A percentile compares a stretch with the other conserved stretches of the same genome.
Evolutionary conservation across 2,888 invertebrate genomes (phyloP).

Genomic region (Orthosia gracilis): DNA sequence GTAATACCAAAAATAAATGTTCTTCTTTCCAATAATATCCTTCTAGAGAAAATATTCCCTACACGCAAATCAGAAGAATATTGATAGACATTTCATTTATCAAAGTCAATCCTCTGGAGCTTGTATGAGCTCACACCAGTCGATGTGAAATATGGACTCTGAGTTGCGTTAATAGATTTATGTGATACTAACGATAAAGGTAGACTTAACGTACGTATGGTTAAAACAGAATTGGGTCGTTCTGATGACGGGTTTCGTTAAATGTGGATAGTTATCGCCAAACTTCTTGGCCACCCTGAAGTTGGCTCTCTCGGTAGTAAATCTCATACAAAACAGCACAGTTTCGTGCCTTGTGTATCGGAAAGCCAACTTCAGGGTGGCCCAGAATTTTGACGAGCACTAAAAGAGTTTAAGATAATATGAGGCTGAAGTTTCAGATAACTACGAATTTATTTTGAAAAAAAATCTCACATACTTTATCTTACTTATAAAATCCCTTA

Average conservation of each 20-base stretch:
- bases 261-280: no score
- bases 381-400: no score
- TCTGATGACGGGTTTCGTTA: not conserved
- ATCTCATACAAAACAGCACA: no score
- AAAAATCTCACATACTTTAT: no score
- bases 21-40: constrained; percentile 18
- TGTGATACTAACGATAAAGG: constrained; percentile 22
- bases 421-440: not conserved
- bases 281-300: no score
- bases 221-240: not conserved
- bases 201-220: not conserved
- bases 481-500: no score
- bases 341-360: no score
- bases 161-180: constrained; percentile 45
- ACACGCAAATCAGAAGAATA: constrained; percentile 29
- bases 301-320: no score
- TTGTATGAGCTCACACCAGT: constrained; percentile 15
- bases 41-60: constrained; percentile 28
- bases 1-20: not conserved
- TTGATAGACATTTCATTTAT: constrained; percentile 52
- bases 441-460: not conserved
- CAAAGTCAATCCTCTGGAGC: constrained; percentile 47
- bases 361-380: no score
- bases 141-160: constrained; percentile 37
- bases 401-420: not conserved